Conservation (phyloP, 2,113 vertebrate genomes). For the Lontra canadensis region DNA sequence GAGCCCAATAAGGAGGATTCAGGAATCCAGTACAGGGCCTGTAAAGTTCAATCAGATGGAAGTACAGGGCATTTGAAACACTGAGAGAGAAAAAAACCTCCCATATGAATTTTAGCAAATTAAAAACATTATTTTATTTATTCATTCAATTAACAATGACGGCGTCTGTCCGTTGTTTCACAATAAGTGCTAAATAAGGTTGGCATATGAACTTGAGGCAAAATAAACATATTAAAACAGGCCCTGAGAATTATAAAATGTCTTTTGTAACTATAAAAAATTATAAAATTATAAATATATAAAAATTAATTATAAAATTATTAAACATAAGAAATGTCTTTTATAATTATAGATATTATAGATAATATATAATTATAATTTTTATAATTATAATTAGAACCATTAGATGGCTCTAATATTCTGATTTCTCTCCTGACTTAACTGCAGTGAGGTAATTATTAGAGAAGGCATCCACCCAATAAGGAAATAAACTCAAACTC, state of each 20-base stretch:
- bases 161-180: not conserved
- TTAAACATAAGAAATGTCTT: no score
- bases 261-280: no score
- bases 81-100: not conserved
- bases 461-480: not conserved
- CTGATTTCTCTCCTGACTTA: not conserved
- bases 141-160: not conserved
- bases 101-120: not conserved
- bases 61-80: not conserved
- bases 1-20: not conserved
- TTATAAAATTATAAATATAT: no score
- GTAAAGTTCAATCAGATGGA: not conserved
- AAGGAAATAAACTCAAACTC: not conserved
- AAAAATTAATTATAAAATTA: no score
- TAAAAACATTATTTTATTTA: not conserved
- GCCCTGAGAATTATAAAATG: not conserved
- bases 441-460: not conserved
- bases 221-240: not conserved
- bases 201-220: not conserved
- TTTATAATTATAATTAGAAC: no score
- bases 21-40: not conserved
- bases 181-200: not conserved
- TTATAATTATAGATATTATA: no score
- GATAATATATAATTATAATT: no score
- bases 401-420: not conserved